phyloP scores from a whole-genome alignment of 2,113 vertebrate genomes.

The Anoura caudifer region DNA sequence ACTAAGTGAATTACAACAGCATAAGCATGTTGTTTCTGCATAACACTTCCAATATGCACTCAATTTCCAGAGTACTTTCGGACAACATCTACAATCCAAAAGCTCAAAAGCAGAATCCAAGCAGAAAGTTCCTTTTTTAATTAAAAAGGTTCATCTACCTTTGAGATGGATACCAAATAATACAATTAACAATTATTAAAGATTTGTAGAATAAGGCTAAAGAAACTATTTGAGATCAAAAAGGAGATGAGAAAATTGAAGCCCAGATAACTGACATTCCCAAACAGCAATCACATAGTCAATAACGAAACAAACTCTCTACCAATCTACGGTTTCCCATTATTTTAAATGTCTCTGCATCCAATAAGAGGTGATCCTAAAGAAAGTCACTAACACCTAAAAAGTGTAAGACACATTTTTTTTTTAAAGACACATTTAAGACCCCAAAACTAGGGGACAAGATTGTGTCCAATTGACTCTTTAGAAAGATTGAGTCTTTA shows the following conservation, averaged over 20 bases:
- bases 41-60: conserved; percentile 13
- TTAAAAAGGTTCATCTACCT: neutral
- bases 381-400: neutral
- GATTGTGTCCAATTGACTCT: neutral
- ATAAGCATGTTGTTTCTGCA: conserved; percentile 32
- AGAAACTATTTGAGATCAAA: neutral
- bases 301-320: neutral
- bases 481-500: too few species aligned
- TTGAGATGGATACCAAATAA: conserved; percentile 34
- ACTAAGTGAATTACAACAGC: conserved; percentile 59
- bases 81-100: conserved; percentile 34
- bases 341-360: neutral
- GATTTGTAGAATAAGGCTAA: neutral
- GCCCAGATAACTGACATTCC: conserved; percentile 4
- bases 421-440: neutral
- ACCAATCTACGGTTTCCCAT: neutral
- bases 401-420: neutral
- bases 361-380: conserved; percentile 16
- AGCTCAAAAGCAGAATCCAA: conserved; percentile 43
- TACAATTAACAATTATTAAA: conserved; percentile 10
- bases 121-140: conserved; percentile 16
- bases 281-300: neutral
- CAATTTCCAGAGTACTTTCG: conserved; percentile 30
- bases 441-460: neutral
- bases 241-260: neutral